Base-by-base conservation (phyloP, 92 coral and sea anemone genomes). In the Plumapathes pennacea region DNA sequence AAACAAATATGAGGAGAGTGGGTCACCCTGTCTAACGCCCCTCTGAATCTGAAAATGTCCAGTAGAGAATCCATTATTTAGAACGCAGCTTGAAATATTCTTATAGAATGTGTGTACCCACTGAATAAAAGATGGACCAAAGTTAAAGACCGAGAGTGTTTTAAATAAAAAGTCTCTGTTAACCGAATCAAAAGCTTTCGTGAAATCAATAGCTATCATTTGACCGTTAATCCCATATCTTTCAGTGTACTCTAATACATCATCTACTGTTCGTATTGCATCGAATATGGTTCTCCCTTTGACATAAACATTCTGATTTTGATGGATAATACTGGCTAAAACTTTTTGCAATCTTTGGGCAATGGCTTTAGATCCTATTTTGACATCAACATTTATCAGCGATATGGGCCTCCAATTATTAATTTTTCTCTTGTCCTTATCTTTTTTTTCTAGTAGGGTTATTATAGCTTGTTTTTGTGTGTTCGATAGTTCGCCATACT, bases 21-120 rank as follows among this genome's bases (percentile, higher is more conserved):
- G 79, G 43, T 72, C 63, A 0, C 64, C 72, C 51, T 72, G 72
- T 22, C 63, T 33, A 2, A 62, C 71, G 25, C 72, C 72, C n/a
- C 53, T 37, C 22, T 43, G 17, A 21, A 70, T 15, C 37, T 59
- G 34, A 36, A 70, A 70, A 32, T 49, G 60, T 12, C 57, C 38
- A 36, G 62, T 63, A n/a, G 59, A 65, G 50, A 19, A 54, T 4
- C 77, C 68, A 27, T 74, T 74, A 42, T 74, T 67, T 77, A 74
- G 52, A 33, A 74, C 67, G 14, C 68, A 51, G 30, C 77, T 74
- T 12, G 41, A 17, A 17, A 67, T 52, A 30, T 74, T 63, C 21
- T 57, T 49, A 32, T 64, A 49, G 49, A 67, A 64, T 4, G 52
- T 46, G 20, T 67, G 53, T 17, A 74, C 47, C 77, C 66, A 54